Base-by-base conservation (phyloP, 2,888 invertebrate species). In the Hirtodrosophila cameraria region DNA sequence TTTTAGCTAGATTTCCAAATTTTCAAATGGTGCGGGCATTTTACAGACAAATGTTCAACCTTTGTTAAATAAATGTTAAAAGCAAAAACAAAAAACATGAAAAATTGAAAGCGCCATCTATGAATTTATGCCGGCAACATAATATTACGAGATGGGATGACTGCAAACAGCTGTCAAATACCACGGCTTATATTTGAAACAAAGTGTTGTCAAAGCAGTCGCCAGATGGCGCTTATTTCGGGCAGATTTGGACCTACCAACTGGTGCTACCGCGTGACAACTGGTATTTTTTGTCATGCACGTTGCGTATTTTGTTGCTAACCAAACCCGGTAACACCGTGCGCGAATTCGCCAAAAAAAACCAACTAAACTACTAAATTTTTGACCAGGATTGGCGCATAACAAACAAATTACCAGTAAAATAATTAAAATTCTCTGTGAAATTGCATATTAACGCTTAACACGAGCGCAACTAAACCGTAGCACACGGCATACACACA, bases 301-400 rank as follows among this genome's bases (percentile, higher is more conserved):
- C 13, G 3, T 1, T 4, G 8, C 4, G 49, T 33, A 13, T 59
- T 64, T 52, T 25, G 3, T 0, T 23, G 2, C 5, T 13, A 3
- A 2, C 15, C 2, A 4, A 12, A 3, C 0, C 5, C 38, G 65
- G 64, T 54, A 52, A 68, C 65, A 64, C 41, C 53, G 16, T 23
- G 28, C 3, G 23, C 49, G 58, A 69, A 61, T 66, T 70, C 67
- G 70, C 67, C 57, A 72, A 66, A 66, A 71, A 70, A 46, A 52
- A 43, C 36, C 46, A 54, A 64, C 57, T 18, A 36, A 46, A 27
- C 31, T 55, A 23, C 45, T 66, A 55, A 36, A 60, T 39, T 66
- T 72, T 55, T 60, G 27, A 57, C 48, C 55, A 53, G 60, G 52
- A 70, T 67, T 70, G 49, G 55, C 35, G 43, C 52, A 73, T 72